Conservation (phyloP, 2,797 vertebrate species). For the Euphonia xanthogaster region DNA sequence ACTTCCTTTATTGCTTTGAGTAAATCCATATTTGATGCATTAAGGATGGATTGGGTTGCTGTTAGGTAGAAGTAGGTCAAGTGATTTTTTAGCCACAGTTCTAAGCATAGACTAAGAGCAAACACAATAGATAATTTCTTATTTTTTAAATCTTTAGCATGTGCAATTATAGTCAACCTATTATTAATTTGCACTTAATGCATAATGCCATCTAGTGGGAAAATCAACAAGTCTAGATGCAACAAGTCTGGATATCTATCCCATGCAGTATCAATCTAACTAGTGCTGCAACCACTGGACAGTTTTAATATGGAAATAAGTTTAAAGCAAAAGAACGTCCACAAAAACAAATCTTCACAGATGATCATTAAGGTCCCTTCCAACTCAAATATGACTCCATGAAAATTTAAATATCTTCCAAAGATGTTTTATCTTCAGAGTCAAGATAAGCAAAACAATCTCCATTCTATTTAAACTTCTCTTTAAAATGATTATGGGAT, state of each 20-base stretch:
- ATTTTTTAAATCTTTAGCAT: neutral
- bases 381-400: neutral
- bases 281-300: neutral
- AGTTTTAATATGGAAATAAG: neutral
- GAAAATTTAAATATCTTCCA: neutral
- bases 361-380: neutral
- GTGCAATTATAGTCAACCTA: neutral
- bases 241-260: neutral
- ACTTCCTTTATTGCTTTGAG: constrained; percentile 47
- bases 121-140: neutral
- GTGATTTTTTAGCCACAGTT: neutral
- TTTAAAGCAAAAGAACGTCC: neutral
- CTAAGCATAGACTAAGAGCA: neutral
- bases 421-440: neutral
- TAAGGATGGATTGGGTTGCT: constrained; percentile 13
- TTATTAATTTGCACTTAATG: constrained; percentile 20
- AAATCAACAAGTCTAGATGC: neutral
- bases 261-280: neutral
- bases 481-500: neutral
- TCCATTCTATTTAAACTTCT: neutral
- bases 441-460: neutral
- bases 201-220: constrained; percentile 67
- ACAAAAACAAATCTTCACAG: neutral
- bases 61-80: neutral
- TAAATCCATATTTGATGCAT: constrained; percentile 48